Conservation (phyloP, 2,797 vertebrate genomes). For the Limnodromus scolopaceus region DNA sequence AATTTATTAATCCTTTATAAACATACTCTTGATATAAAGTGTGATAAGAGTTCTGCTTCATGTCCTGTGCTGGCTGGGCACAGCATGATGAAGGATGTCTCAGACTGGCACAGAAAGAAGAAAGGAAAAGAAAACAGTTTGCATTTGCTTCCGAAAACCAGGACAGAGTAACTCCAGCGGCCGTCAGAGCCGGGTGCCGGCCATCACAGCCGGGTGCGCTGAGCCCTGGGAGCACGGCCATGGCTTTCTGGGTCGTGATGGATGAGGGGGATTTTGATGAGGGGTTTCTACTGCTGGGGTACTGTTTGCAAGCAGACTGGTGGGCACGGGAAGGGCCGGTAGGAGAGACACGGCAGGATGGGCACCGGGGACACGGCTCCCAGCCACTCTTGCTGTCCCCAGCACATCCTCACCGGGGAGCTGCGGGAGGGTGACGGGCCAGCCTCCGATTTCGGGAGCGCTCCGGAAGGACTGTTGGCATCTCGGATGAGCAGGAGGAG, state of each 20-base stretch:
- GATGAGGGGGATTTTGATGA: not conserved
- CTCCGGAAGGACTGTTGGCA: rapidly evolving
- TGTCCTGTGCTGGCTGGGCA: not conserved
- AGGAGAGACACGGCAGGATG: not conserved
- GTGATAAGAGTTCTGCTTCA: not conserved
- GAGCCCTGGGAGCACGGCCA: rapidly evolving
- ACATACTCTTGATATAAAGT: slow-evolving; percentile 27
- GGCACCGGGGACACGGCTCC: rapidly evolving
- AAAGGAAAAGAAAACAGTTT: not conserved
- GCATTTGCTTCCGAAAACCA: not conserved
- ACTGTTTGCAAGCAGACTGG: not conserved
- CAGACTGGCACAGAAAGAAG: not conserved
- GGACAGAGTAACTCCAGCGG: not conserved
- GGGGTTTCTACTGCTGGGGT: not conserved
- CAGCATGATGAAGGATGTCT: not conserved
- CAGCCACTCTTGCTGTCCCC: not conserved
- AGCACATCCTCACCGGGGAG: not conserved
- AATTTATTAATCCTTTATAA: slow-evolving; percentile 57
- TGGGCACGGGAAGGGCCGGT: not conserved
- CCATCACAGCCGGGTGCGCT: rapidly evolving
- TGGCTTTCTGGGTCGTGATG: not conserved
- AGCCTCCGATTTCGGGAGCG: not conserved
- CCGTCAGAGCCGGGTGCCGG: not conserved
- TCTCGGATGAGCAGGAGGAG: not conserved
- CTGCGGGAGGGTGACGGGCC: rapidly evolving